Evolutionary conservation across 2,888 invertebrate genomes (phyloP).

Genomic region (Ashinkailepas kermadecensis): DNA sequence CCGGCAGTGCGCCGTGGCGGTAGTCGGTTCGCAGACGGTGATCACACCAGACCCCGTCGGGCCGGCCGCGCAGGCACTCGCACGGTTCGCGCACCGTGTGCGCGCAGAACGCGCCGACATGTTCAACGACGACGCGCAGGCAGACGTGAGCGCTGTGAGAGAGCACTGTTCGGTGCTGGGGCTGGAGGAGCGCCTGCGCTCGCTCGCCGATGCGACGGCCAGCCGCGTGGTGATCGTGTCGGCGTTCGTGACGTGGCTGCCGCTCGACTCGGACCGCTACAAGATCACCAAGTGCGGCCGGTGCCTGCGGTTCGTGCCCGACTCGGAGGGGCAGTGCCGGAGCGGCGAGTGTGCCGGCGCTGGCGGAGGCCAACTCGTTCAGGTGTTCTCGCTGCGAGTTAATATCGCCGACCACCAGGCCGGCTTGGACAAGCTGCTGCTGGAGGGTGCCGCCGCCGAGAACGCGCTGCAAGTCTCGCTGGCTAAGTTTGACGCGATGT

Average conservation of each 20-base stretch:
- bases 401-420: slow-evolving; percentile 16
- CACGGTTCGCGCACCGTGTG: not conserved
- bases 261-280: slow-evolving; percentile 3
- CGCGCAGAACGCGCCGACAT: not conserved
- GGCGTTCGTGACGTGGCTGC: slow-evolving; percentile 3
- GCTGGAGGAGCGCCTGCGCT: not conserved
- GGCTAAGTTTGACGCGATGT: not conserved
- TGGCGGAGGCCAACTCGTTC: not conserved
- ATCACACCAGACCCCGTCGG: not conserved
- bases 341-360: not conserved
- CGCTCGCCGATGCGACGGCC: not conserved
- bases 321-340: not conserved
- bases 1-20: not conserved
- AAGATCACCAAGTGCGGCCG: not conserved
- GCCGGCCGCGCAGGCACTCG: not conserved
- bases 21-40: not conserved
- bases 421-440: not conserved
- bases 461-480: not conserved
- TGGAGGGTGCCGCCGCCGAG: not conserved
- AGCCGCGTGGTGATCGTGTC: not conserved
- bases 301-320: not conserved
- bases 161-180: not conserved
- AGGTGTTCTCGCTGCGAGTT: not conserved
- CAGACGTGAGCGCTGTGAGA: not conserved
- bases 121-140: not conserved